Evolutionary conservation across 2,113 vertebrate genomes (phyloP).

Genomic region (Pelecanoides urinatrix): DNA sequence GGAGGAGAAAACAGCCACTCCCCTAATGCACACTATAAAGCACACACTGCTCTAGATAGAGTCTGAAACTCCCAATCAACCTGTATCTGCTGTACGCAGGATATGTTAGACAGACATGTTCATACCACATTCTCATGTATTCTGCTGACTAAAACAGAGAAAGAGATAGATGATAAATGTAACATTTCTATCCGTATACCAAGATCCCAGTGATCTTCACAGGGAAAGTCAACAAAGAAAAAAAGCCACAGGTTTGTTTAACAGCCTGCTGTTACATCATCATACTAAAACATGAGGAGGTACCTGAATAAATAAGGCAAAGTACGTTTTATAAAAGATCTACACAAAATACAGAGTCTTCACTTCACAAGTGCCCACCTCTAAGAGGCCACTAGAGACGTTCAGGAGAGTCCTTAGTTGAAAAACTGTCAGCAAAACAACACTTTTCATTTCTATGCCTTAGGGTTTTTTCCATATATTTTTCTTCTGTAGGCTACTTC

Average conservation of each 20-base stretch:
- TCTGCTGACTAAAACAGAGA: neutral
- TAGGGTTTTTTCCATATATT: neutral
- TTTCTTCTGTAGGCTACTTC: neutral
- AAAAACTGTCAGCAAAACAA: neutral
- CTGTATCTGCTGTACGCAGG: neutral
- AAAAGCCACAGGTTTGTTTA: neutral
- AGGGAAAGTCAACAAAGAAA: neutral
- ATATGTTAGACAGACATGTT: accelerated
- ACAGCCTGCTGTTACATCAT: neutral
- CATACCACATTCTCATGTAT: no score
- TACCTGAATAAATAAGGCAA: neutral
- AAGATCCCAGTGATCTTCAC: neutral
- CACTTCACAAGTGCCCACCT: neutral
- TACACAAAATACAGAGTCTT: neutral
- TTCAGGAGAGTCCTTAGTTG: neutral
- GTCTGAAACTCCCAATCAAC: neutral
- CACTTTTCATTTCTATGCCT: neutral
- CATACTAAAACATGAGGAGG: neutral
- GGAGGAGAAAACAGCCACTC: neutral
- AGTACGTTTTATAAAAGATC: neutral
- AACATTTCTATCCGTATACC: neutral
- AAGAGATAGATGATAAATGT: neutral
- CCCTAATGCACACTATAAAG: neutral
- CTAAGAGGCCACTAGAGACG: neutral
- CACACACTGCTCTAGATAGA: neutral